Conservation (phyloP, 1,140 invertebrate species). For the Halictus rubicundus region DNA sequence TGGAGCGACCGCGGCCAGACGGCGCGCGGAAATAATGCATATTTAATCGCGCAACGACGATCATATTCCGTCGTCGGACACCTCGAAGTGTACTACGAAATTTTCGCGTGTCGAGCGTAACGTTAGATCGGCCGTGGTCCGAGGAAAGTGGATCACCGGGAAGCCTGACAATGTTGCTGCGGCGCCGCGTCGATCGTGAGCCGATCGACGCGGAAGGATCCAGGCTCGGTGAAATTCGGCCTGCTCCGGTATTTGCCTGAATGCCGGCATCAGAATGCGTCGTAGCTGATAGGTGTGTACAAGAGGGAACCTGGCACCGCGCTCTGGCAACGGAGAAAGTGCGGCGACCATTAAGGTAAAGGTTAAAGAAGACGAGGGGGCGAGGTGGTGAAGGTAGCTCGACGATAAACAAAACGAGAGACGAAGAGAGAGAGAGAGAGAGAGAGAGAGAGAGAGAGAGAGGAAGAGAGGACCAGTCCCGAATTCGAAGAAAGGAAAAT, state of each 20-base stretch:
- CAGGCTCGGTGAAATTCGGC: conserved; percentile 51
- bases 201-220: conserved; percentile 33
- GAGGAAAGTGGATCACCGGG: not conserved
- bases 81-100: too few species aligned
- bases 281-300: conserved; percentile 45
- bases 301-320: conserved; percentile 59
- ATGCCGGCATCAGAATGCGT: conserved; percentile 62
- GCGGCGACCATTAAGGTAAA: conserved; percentile 77
- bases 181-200: not conserved
- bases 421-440: too few species aligned
- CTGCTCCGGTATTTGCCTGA: conserved; percentile 60
- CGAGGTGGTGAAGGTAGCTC: conserved; percentile 28
- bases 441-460: too few species aligned
- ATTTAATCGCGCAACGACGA: too few species aligned
- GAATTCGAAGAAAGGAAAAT: not conserved
- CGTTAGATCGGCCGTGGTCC: not conserved
- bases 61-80: too few species aligned
- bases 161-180: not conserved
- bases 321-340: conserved; percentile 77
- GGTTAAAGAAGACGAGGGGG: conserved; percentile 72
- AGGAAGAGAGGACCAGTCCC: not conserved
- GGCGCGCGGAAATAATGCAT: not conserved
- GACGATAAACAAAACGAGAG: too few species aligned
- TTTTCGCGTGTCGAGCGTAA: not conserved
- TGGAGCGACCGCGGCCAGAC: not conserved